phyloP scores from a whole-genome alignment of 2,113 vertebrate species.

The Amblyornis subalaris region DNA sequence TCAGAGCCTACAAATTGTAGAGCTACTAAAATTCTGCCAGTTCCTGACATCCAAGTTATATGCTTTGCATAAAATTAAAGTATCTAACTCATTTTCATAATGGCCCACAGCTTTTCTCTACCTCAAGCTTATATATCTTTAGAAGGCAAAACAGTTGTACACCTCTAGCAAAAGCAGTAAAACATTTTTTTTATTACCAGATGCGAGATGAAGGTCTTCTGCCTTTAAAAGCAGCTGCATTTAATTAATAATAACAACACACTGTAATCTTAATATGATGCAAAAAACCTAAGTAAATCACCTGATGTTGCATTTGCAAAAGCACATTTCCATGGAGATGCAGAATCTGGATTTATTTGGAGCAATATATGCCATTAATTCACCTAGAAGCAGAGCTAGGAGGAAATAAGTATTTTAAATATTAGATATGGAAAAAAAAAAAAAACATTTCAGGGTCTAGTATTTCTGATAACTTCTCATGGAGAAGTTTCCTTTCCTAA shows the following conservation, averaged over 20 bases:
- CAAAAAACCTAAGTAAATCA: background rate
- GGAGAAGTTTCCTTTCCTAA: background rate
- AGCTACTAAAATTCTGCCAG: background rate
- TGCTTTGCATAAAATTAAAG: slow-evolving; percentile 33
- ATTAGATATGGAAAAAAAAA: background rate
- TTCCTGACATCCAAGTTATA: background rate
- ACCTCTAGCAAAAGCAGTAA: background rate
- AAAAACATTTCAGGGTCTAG: background rate
- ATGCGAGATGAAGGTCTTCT: background rate
- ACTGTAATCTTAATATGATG: background rate
- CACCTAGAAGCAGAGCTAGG: background rate
- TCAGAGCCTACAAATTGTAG: background rate
- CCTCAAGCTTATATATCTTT: background rate
- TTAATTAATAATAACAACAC: background rate
- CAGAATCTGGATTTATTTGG: background rate
- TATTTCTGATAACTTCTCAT: background rate
- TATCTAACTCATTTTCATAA: slow-evolving; percentile 1
- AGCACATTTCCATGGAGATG: background rate
- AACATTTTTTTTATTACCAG: background rate
- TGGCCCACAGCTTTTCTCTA: background rate
- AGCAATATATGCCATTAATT: background rate
- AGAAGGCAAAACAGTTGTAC: background rate
- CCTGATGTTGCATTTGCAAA: background rate
- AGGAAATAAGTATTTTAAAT: background rate
- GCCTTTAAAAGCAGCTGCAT: background rate